Evolutionary conservation across 2,888 invertebrate species (phyloP).

Genomic region (Scaptomyza tumidula): DNA sequence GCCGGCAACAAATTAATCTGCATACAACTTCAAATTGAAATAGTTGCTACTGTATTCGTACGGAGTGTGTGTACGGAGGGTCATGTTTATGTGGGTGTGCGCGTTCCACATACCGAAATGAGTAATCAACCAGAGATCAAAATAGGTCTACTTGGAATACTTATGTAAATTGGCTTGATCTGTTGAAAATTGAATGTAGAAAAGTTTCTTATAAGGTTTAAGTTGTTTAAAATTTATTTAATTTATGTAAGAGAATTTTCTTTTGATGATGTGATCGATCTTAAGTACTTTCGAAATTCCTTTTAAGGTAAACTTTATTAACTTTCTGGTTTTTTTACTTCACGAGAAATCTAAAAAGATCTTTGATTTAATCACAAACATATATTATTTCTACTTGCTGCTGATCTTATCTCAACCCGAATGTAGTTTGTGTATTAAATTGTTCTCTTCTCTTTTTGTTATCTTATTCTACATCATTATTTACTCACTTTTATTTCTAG

Average conservation of each 20-base stretch:
- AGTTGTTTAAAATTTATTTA: too few relatives aligned
- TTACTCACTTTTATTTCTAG: neutral
- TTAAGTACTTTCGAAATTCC: too few relatives aligned
- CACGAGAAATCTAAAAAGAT: too few relatives aligned
- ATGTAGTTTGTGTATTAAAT: neutral
- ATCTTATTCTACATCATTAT: neutral
- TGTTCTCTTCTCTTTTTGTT: neutral
- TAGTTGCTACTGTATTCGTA: conserved; percentile 11
- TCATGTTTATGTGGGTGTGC: conserved; percentile 20
- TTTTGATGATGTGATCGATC: too few relatives aligned
- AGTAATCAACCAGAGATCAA: conserved; percentile 43
- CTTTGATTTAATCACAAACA: neutral
- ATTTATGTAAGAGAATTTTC: neutral
- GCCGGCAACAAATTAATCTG: conserved; percentile 55
- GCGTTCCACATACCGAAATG: conserved; percentile 13
- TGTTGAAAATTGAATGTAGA: neutral
- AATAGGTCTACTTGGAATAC: conserved; percentile 5
- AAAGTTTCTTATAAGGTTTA: neutral
- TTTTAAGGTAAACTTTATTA: neutral
- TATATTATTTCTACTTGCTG: neutral
- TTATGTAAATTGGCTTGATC: conserved; percentile 17
- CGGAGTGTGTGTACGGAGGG: conserved; percentile 33
- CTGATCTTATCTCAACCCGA: neutral
- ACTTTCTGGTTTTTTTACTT: too few relatives aligned
- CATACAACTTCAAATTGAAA: conserved; percentile 52